A percentile compares a stretch with the other conserved stretches of the same genome.
Evolutionary conservation across 64 coral and sea anemone genomes (phyloP).

Genomic region (Stichodactyla mertensii): DNA sequence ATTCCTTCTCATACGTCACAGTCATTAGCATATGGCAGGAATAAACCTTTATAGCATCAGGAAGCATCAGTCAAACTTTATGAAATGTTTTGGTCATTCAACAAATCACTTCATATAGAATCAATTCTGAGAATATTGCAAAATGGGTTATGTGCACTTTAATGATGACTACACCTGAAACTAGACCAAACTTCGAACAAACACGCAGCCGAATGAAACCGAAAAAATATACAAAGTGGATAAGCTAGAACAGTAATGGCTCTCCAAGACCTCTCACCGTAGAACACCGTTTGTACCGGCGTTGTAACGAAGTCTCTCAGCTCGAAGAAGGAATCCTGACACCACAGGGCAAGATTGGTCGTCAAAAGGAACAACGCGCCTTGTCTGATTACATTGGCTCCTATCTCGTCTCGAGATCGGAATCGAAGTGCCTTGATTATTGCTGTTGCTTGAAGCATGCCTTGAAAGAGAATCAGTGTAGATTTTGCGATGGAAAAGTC

Average conservation of each 20-base stretch:
- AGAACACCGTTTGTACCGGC: slow-evolving; percentile 88
- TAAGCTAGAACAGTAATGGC: slow-evolving; percentile 88
- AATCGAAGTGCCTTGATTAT: slow-evolving; percentile 95
- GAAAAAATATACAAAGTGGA: slow-evolving; percentile 93
- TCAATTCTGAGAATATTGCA: no score
- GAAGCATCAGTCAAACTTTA: no score
- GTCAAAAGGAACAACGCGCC: slow-evolving; percentile 86
- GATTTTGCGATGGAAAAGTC: slow-evolving; percentile 80
- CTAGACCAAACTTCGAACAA: slow-evolving; percentile 92
- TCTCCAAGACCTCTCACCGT: slow-evolving; percentile 90
- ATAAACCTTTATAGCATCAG: no score
- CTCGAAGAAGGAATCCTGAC: slow-evolving; percentile 93
- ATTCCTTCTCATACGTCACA: no score
- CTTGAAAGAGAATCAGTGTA: slow-evolving; percentile 66
- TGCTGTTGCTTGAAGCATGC: slow-evolving; percentile 83
- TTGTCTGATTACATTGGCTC: slow-evolving; percentile 87
- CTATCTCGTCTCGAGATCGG: slow-evolving; percentile 73
- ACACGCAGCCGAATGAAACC: slow-evolving; percentile 94
- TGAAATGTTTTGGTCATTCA: no score
- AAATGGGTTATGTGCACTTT: no score
- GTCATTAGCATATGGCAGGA: no score
- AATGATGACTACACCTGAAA: slow-evolving; percentile 61
- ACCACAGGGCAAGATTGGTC: slow-evolving; percentile 88
- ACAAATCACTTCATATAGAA: no score
- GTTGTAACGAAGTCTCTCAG: slow-evolving; percentile 75